These are phyloP conservation scores for Furnarius figulus DNA, from an alignment of 2,113 vertebrate species.

Conservation along the genomic window DNA sequence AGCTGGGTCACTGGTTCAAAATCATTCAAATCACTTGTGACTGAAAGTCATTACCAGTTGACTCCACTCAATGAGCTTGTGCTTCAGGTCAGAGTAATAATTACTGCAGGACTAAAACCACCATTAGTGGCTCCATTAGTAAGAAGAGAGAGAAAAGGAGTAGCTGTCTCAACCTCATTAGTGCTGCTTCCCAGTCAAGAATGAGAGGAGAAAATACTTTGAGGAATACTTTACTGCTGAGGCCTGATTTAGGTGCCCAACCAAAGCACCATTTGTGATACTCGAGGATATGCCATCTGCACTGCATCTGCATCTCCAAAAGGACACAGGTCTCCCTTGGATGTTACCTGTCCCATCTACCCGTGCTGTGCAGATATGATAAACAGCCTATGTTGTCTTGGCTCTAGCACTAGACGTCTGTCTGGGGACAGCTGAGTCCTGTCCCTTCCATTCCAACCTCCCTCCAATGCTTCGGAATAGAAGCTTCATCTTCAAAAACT, in stretches of 20 bases:
- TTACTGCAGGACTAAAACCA: slow-evolving; percentile 16
- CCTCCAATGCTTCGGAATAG: neutral
- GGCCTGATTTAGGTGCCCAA: neutral
- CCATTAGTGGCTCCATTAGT: slow-evolving; percentile 29
- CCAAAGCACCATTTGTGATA: neutral
- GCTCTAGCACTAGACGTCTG: neutral
- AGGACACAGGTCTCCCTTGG: neutral
- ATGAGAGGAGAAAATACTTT: neutral
- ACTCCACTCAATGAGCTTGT: slow-evolving; percentile 48
- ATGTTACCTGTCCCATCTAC: neutral
- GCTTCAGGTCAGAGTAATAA: slow-evolving; percentile 59
- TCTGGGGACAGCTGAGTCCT: neutral
- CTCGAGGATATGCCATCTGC: neutral
- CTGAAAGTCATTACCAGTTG: slow-evolving; percentile 65
- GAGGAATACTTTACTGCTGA: neutral
- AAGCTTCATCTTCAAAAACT: neutral
- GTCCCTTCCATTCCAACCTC: neutral
- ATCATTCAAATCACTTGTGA: slow-evolving; percentile 55
- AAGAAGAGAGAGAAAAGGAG: neutral
- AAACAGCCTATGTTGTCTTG: accelerated
- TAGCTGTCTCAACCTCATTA: neutral
- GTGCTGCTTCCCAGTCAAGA: neutral
- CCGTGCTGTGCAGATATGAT: neutral
- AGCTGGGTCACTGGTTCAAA: slow-evolving; percentile 46
- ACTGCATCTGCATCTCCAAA: neutral